Conservation (phyloP, 2,797 vertebrate genomes). For the Morelia viridis region DNA sequence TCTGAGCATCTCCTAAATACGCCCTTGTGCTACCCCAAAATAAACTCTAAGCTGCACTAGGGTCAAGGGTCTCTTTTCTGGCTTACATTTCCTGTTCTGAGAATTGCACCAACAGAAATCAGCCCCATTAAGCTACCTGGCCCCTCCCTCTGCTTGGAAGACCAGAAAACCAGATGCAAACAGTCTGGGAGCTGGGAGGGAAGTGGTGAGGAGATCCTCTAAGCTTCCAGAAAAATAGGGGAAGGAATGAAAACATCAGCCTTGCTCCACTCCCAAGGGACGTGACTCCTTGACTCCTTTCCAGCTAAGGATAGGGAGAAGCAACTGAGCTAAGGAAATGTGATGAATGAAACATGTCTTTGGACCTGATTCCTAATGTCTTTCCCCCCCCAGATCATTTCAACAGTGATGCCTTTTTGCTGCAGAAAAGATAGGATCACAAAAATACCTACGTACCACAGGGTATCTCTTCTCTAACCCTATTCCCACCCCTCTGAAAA, state of each 20-base stretch:
- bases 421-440: background rate
- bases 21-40: background rate
- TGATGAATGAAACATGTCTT: background rate
- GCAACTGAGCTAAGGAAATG: background rate
- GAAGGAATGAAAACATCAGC: background rate
- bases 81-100: background rate
- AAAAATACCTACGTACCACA: background rate
- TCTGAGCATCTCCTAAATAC: background rate
- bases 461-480: background rate
- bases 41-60: background rate
- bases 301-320: background rate
- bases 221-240: background rate
- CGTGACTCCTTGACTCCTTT: background rate
- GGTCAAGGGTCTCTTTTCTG: background rate
- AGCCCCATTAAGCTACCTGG: background rate
- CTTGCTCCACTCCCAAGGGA: background rate
- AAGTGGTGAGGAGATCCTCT: background rate
- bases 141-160: background rate
- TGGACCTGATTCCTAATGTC: background rate
- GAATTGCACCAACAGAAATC: background rate
- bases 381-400: background rate
- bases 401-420: background rate
- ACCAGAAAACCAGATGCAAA: background rate
- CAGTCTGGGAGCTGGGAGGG: background rate
- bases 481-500: background rate